Evolutionary conservation across 2,113 vertebrate species (phyloP).

Genomic region (Dicerorhinus sumatrensis): DNA sequence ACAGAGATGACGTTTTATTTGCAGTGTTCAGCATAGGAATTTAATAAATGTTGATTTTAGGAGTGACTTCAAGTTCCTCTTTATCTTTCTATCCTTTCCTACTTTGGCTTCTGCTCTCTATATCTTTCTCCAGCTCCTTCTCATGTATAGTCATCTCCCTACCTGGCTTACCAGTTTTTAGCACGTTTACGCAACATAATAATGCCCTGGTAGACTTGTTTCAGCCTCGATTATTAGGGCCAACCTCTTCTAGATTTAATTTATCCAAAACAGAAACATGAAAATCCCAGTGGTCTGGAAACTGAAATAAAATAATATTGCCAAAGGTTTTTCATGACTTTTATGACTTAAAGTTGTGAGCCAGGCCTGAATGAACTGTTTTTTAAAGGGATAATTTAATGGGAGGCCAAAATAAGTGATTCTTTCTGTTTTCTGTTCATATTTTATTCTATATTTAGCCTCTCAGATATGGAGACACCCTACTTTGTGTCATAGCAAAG

Average conservation of each 20-base stretch:
- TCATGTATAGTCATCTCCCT: not conserved
- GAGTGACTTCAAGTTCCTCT: not conserved
- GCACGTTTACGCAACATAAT: not conserved
- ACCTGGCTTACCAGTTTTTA: not conserved
- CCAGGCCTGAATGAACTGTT: not conserved
- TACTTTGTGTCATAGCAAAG: slow-evolving; percentile 96
- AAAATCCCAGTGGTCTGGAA: not conserved
- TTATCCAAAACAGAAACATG: not conserved
- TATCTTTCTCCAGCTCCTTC: not conserved
- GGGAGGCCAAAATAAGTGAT: not conserved
- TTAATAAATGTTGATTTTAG: slow-evolving; percentile 9
- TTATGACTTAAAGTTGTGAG: not conserved
- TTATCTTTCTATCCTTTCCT: not conserved
- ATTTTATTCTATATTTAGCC: slow-evolving; percentile 84
- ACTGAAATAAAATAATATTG: not conserved
- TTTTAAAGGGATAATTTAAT: not conserved
- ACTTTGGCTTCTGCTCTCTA: not conserved
- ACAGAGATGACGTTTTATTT: not conserved
- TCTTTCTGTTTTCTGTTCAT: not conserved
- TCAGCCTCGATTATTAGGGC: not conserved
- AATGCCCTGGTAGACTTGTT: not conserved
- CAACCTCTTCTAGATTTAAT: not conserved
- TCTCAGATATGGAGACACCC: slow-evolving; percentile 97
- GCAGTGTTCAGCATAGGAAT: not conserved
- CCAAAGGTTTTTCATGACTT: not conserved